Evolutionary conservation across 2,113 vertebrate species (phyloP), one percentile per base, ranked within the genome.

Genomic region (Nymphicus hollandicus): DNA sequence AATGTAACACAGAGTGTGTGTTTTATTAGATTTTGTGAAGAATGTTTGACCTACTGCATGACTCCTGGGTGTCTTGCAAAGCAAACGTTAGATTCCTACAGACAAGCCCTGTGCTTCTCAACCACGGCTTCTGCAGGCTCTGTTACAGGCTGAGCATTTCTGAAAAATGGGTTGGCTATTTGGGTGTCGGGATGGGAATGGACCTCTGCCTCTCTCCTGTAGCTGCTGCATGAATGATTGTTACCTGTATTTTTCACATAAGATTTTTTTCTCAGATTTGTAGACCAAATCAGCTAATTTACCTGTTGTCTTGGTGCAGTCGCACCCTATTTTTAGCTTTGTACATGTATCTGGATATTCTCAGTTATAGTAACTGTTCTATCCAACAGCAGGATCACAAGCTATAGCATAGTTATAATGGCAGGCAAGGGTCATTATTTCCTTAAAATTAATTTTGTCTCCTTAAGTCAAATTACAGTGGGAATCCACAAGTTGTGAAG

Each of bases 391-490:
- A 68, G 46, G 33, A n/a, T 81, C 68, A 71, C 55, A 60, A 92
- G 70, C 39, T 64, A 44, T 31, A 81, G 55, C 28, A 7, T 18
- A 41, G 70, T 33, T 85, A 17, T 25, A 64, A 71, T 64, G 78
- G 50, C 39, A 92, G 78, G 56, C 74, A 92, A 94, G 39, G 39
- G 47, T 25, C 13, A 1, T 86, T 91, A 79, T 84, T 91, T 95
- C 81, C 79, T 63, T 81, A 73, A 93, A 95, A 94, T 86, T 81
- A 90, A 80, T 93, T 89, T 69, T 1, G 1, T 61, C 69, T 95
- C 70, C 41, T 77, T 87, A 83, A 86, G 50, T 24, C 28, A 91
- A 95, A 79, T 94, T 60, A n/a, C 41, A 89, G 56, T 15, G 41
- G 37, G 31, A 64, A 60, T 83, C 33, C 43, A 65, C 39, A 68